Percentiles rank a stretch among this genome's conserved stretches.
These are phyloP conservation scores for Paramormyrops kingsleyae DNA, from an alignment of 2,113 vertebrate genomes.

Conservation along the genomic window DNA sequence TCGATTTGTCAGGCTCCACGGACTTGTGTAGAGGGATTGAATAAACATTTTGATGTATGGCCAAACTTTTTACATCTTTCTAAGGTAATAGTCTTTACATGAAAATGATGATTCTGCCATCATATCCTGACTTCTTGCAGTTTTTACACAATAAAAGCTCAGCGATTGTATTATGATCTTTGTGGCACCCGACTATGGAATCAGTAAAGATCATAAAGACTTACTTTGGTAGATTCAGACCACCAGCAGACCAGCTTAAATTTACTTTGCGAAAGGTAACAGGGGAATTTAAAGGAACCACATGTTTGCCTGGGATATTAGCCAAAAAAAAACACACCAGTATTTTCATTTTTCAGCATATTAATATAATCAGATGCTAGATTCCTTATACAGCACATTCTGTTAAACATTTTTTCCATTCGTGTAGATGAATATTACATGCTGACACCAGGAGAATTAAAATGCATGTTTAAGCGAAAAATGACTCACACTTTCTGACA, in stretches of 20 bases:
- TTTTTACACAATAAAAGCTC: not conserved
- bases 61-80: not conserved
- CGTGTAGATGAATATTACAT: not conserved
- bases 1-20: not conserved
- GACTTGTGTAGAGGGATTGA: not conserved
- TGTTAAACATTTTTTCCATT: not conserved
- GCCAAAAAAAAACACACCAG: not conserved
- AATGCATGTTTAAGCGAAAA: not conserved
- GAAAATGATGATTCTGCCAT: not conserved
- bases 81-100: not conserved
- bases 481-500: slow-evolving; percentile 80
- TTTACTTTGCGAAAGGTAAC: not conserved
- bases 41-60: not conserved
- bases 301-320: not conserved
- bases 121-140: not conserved
- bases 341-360: not conserved
- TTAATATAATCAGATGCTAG: not conserved
- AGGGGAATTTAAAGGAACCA: not conserved
- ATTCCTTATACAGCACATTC: not conserved
- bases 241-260: not conserved
- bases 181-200: not conserved
- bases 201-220: not conserved
- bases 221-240: not conserved
- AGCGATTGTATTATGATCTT: not conserved
- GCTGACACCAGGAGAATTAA: not conserved